These are phyloP conservation scores for Euzophera pinguis DNA, from an alignment of 2,888 invertebrate species.

Conservation along the genomic window DNA sequence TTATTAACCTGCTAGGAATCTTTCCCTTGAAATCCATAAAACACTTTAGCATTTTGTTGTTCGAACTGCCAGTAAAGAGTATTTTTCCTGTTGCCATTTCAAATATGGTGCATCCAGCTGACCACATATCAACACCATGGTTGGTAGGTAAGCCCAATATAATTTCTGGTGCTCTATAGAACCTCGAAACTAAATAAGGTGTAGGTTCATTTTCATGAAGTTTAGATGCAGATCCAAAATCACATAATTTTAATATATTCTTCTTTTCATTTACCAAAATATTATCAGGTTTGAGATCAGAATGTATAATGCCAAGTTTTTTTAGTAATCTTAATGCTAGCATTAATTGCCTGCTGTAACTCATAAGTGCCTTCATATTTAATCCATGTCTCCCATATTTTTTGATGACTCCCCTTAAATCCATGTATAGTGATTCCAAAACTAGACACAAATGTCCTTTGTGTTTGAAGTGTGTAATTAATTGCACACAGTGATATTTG, in stretches of 20 bases:
- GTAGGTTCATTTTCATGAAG: slow-evolving; percentile 97
- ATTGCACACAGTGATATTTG: slow-evolving; percentile 94
- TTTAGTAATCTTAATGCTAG: slow-evolving; percentile 95
- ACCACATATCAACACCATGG: slow-evolving; percentile 98
- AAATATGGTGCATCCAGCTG: slow-evolving; percentile 98
- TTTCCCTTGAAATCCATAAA: slow-evolving; percentile 99
- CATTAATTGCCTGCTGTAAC: slow-evolving; percentile 96
- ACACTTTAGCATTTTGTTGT: slow-evolving; percentile 99
- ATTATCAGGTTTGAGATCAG: slow-evolving; percentile 99
- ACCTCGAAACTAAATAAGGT: slow-evolving; percentile 98
- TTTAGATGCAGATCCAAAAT: slow-evolving; percentile 98
- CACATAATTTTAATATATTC: slow-evolving; percentile 96
- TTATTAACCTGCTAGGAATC: slow-evolving; percentile 95
- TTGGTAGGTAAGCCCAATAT: slow-evolving; percentile 97
- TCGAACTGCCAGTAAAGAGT: slow-evolving; percentile 97
- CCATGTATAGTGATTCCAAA: slow-evolving; percentile 97
- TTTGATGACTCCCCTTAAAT: slow-evolving; percentile 92
- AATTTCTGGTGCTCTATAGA: slow-evolving; percentile 99
- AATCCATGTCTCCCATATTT: slow-evolving; percentile 98
- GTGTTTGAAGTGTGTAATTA: slow-evolving; percentile 95
- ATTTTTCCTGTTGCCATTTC: slow-evolving; percentile 99
- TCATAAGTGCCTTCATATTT: slow-evolving; percentile 96
- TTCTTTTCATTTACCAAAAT: slow-evolving; percentile 99
- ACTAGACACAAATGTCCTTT: slow-evolving; percentile 99
- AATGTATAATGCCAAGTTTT: slow-evolving; percentile 96